Evolutionary conservation across 2,888 invertebrate species (phyloP).

Genomic region (Epinotia ramella): DNA sequence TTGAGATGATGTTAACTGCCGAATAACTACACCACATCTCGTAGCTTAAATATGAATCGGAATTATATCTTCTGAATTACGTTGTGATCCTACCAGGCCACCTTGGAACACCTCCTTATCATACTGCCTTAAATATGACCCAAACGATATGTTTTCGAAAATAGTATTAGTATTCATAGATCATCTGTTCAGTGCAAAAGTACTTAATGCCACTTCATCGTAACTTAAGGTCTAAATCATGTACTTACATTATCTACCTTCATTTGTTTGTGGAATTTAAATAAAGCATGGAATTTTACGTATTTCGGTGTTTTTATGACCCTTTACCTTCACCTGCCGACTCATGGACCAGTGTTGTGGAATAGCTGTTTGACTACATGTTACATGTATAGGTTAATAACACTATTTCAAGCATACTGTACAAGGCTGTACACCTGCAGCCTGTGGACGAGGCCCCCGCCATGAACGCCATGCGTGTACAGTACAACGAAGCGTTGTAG

Average conservation of each 20-base stretch:
- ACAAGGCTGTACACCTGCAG: no score
- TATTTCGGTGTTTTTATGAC: constrained; percentile 47
- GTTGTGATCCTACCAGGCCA: neutral
- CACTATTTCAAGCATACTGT: no score
- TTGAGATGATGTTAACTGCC: neutral
- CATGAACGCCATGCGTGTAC: no score
- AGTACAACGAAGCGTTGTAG: no score
- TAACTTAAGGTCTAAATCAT: constrained; percentile 71
- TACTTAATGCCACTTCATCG: constrained; percentile 63
- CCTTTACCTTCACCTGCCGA: neutral
- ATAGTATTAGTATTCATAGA: constrained; percentile 22
- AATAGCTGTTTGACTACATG: no score
- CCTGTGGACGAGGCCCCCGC: no score
- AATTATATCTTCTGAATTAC: neutral
- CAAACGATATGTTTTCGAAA: constrained; percentile 16
- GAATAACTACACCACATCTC: neutral
- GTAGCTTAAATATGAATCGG: neutral
- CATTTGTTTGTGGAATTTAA: constrained; percentile 77
- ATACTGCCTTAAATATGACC: neutral
- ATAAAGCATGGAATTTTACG: constrained; percentile 71
- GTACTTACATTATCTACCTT: constrained; percentile 65
- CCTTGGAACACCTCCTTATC: neutral
- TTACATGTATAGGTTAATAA: no score
- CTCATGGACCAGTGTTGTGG: neutral
- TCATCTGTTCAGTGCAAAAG: constrained; percentile 54